Conservation (phyloP, 2,888 invertebrate genomes). For the Drosophila peninsularis region DNA sequence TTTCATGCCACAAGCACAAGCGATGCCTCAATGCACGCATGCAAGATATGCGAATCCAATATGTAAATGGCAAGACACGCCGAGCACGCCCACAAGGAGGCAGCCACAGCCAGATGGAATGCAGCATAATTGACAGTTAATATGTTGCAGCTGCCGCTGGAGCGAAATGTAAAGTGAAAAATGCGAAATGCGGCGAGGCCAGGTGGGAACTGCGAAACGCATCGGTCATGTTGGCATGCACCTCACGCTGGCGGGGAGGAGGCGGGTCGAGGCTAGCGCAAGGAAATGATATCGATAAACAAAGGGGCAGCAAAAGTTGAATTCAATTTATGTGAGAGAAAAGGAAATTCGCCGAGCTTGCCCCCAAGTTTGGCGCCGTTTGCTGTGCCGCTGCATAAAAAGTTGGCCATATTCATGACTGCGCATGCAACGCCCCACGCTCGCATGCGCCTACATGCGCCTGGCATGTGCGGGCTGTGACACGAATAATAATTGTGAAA, state of each 20-base stretch:
- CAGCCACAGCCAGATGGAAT: neutral
- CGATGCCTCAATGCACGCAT: constrained; percentile 20
- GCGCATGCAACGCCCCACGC: constrained; percentile 21
- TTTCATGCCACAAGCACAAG: constrained; percentile 41
- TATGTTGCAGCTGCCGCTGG: constrained; percentile 65
- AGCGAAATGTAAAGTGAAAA: neutral
- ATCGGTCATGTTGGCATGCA: constrained; percentile 69
- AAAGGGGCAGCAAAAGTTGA: constrained; percentile 25
- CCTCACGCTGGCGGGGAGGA: neutral
- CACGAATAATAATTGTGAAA: constrained; percentile 20
- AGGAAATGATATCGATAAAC: constrained; percentile 12
- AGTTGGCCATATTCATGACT: constrained; percentile 23
- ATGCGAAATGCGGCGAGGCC: neutral
- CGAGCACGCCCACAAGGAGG: constrained; percentile 2
- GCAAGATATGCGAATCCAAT: constrained; percentile 34
- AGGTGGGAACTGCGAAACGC: constrained; percentile 42
- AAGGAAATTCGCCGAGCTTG: neutral
- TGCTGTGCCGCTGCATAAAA: constrained; percentile 22
- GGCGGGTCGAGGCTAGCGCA: neutral
- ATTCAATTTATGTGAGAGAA: constrained; percentile 49
- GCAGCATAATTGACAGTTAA: constrained; percentile 71
- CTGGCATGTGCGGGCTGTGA: neutral
- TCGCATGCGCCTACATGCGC: neutral
- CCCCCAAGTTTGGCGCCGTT: neutral
- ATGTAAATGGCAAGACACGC: constrained; percentile 12